phyloP scores from a whole-genome alignment of 2,113 vertebrate species.

The Myotis brandtii region DNA sequence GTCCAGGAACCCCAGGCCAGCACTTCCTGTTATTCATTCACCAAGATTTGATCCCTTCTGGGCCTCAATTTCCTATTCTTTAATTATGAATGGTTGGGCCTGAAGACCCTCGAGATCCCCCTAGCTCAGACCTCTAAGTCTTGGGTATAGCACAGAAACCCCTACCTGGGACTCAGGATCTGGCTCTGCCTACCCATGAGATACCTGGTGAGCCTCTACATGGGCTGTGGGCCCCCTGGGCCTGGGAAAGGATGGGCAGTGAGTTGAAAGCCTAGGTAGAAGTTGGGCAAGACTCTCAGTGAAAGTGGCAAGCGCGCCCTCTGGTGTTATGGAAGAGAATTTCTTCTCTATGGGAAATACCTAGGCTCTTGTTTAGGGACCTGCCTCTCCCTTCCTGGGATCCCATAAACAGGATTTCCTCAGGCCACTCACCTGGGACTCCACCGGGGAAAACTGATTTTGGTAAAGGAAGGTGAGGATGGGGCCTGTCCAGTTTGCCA shows the following conservation, averaged over 20 bases:
- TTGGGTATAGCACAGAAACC: not conserved
- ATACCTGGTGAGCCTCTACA: not conserved
- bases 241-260: not conserved
- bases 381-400: not conserved
- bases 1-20: not conserved
- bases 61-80: not conserved
- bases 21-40: not conserved
- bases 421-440: not conserved
- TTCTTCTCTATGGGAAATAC: not conserved
- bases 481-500: not conserved
- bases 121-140: not conserved
- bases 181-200: not conserved
- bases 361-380: not conserved
- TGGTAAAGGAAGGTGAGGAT: not conserved
- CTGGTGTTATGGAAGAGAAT: constrained; percentile 9
- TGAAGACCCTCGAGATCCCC: not conserved
- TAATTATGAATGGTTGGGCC: not conserved
- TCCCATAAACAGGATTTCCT: not conserved
- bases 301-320: not conserved
- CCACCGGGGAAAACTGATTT: not conserved
- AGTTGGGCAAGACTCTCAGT: not conserved
- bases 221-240: not conserved
- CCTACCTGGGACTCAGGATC: not conserved
- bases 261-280: not conserved
- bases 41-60: not conserved